A percentile compares a stretch with the other conserved stretches of the same genome.
phyloP scores from a whole-genome alignment of 2,113 vertebrate genomes.

The Athene noctua region DNA sequence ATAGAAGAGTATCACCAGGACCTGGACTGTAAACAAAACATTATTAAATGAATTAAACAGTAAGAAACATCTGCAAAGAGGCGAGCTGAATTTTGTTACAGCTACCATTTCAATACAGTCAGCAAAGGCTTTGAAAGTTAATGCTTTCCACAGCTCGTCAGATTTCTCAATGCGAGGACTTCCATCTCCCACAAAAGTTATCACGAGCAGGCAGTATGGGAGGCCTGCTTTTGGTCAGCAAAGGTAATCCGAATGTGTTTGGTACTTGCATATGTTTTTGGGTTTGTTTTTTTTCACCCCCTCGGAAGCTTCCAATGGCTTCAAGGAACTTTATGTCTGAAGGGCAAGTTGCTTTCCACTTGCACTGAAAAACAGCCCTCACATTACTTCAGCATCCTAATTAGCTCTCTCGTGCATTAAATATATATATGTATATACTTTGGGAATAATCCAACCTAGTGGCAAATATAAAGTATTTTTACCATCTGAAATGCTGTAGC shows the following conservation, averaged over 20 bases:
- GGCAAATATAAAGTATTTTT: not conserved
- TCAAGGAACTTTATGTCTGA: not conserved
- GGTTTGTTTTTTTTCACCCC: too few species aligned
- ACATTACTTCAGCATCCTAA: not conserved
- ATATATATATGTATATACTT: not conserved
- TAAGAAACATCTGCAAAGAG: slow-evolving; percentile 8
- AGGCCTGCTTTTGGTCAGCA: not conserved
- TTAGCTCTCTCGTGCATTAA: not conserved
- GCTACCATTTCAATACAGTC: not conserved
- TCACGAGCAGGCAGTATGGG: not conserved
- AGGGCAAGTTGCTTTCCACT: not conserved
- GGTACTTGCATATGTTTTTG: not conserved
- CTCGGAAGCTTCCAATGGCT: not conserved
- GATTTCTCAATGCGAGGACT: not conserved
- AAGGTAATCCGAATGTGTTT: not conserved
- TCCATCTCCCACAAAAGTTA: not conserved
- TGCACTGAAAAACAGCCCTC: not conserved
- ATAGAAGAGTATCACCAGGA: slow-evolving; percentile 20
- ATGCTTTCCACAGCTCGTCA: not conserved
- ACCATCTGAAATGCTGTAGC: not conserved
- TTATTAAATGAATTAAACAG: slow-evolving; percentile 18
- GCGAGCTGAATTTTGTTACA: not conserved
- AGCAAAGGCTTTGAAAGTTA: slow-evolving; percentile 18
- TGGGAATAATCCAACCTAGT: not conserved
- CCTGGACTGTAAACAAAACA: not conserved